Evolutionary conservation across 2,113 vertebrate species (phyloP).

Genomic region (Octodon degus): DNA sequence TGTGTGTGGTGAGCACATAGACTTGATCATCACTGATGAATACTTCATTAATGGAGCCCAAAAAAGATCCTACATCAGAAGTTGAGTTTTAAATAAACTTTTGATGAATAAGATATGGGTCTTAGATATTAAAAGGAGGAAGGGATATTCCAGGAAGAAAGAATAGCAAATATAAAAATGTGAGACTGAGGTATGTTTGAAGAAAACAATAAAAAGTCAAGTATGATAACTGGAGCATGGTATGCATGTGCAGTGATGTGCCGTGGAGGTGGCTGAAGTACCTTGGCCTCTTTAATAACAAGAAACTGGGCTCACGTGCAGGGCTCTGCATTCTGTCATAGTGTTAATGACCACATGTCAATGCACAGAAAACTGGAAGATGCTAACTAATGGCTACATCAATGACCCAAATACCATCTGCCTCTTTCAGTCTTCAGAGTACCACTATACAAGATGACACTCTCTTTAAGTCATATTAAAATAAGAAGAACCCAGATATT

Average conservation of each 20-base stretch:
- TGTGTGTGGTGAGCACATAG: background rate
- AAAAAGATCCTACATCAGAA: background rate
- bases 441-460: conserved; percentile 27
- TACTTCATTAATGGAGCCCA: background rate
- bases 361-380: conserved; percentile 52
- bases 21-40: background rate
- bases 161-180: background rate
- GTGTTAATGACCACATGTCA: conserved; percentile 35
- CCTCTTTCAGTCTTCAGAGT: conserved; percentile 42
- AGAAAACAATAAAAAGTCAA: background rate
- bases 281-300: background rate
- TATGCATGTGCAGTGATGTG: background rate
- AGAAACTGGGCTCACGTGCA: conserved; percentile 10
- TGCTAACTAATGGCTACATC: background rate
- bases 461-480: conserved; percentile 45
- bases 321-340: conserved; percentile 30
- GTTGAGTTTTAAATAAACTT: conserved; percentile 32
- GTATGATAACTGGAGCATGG: background rate
- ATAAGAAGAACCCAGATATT: background rate
- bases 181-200: background rate
- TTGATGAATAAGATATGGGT: background rate
- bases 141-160: background rate
- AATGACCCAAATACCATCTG: conserved; percentile 33
- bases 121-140: background rate
- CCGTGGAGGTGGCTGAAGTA: background rate